These are phyloP conservation scores for Phenganax stokvisi DNA, from an alignment of 92 coral and sea anemone genomes.

Conservation along the genomic window DNA sequence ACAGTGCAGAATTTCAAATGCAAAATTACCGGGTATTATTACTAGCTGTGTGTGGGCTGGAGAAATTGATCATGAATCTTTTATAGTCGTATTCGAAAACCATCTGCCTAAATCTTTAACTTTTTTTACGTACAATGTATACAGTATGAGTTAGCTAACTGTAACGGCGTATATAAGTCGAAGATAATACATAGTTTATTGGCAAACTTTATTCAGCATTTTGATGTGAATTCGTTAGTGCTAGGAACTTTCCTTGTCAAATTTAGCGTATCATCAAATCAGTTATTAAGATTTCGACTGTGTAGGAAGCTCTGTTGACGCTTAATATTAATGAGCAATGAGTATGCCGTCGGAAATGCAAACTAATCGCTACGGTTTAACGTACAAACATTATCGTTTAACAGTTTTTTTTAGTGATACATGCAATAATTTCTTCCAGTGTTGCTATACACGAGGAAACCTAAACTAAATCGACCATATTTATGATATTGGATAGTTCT, in stretches of 20 bases:
- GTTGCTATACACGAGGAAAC: no score
- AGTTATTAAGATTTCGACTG: not conserved
- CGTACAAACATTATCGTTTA: not conserved
- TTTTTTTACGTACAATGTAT: no score
- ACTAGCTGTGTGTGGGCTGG: not conserved
- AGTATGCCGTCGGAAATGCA: not conserved
- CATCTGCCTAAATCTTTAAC: conserved; percentile 17
- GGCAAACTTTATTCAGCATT: no score
- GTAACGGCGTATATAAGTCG: not conserved
- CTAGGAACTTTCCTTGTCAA: no score
- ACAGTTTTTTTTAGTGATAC: no score
- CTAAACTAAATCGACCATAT: no score
- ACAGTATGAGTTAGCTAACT: no score
- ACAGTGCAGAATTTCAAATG: not conserved
- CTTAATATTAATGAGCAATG: conserved; percentile 8
- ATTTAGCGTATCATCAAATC: not conserved
- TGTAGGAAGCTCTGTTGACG: not conserved
- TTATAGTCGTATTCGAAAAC: not conserved
- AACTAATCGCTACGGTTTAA: not conserved
- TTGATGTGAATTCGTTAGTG: no score
- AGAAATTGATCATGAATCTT: conserved; percentile 13
- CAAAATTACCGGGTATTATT: not conserved
- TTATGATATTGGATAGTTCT: no score
- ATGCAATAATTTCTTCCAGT: no score
- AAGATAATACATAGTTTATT: not conserved